Conservation (phyloP, 2,113 vertebrate genomes). For the Heterotilapia buettikoferi region DNA sequence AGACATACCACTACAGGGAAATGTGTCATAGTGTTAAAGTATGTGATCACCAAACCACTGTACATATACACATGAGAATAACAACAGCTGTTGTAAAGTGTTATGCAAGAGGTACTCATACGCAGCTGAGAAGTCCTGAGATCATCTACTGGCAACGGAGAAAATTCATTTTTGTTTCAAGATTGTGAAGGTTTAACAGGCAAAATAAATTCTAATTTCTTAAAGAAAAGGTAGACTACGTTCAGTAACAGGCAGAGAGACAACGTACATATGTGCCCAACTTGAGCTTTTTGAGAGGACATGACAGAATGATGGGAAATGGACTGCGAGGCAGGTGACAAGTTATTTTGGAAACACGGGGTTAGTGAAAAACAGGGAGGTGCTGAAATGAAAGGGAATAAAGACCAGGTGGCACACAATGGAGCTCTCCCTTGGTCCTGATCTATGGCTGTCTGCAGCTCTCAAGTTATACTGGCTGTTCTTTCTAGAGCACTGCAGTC, state of each 20-base stretch:
- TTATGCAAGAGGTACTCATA: background rate
- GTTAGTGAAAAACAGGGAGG: background rate
- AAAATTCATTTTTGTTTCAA: background rate
- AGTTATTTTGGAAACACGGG: background rate
- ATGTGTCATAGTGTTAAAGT: background rate
- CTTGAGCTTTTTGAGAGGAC: background rate
- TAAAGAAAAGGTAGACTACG: background rate
- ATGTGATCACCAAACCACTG: background rate
- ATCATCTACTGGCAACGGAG: background rate
- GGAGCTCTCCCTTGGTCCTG: background rate
- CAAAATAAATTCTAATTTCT: background rate
- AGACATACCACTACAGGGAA: background rate
- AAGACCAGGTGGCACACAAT: background rate
- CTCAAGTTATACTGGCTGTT: background rate
- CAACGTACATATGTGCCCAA: background rate
- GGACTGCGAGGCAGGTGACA: background rate
- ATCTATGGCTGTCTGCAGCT: background rate
- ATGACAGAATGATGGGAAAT: background rate
- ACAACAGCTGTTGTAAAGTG: background rate
- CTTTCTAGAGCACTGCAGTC: background rate
- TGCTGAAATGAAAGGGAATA: background rate
- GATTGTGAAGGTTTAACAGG: background rate
- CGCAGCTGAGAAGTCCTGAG: background rate
- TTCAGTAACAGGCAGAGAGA: background rate
- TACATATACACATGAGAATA: background rate